These are phyloP conservation scores for Rotaria sp. DNA, from an alignment of 2,888 invertebrate species.

Conservation along the genomic window DNA sequence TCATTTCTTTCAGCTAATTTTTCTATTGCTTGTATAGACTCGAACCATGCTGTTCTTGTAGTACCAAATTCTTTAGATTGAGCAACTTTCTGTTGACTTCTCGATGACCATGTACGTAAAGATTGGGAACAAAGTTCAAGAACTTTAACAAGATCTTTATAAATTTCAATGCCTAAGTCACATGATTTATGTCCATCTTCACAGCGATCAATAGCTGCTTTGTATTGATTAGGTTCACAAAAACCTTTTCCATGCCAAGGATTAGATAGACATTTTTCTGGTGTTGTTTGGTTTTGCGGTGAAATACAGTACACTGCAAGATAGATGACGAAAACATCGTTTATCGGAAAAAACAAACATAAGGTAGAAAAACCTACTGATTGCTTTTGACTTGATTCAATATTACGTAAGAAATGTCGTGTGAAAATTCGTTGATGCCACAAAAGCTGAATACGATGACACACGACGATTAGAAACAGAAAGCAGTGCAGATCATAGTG, in stretches of 20 bases:
- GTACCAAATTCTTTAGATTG: neutral
- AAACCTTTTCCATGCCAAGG: constrained; percentile 98
- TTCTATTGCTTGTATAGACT: neutral
- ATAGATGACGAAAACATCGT: neutral
- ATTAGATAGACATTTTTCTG: constrained; percentile 38
- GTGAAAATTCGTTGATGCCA: neutral
- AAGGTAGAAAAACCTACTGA: neutral
- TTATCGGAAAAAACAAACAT: no score
- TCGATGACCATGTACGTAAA: neutral
- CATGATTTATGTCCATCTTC: neutral
- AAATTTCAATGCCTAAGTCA: neutral
- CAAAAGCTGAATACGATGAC: neutral
- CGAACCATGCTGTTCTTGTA: neutral
- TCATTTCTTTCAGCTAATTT: neutral
- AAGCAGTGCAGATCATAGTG: neutral
- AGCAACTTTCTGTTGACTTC: neutral
- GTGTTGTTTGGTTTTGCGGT: neutral
- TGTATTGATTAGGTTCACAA: constrained; percentile 65
- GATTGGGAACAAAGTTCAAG: no score
- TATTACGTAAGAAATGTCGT: neutral
- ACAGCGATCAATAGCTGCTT: neutral
- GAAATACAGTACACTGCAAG: neutral
- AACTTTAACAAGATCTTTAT: neutral
- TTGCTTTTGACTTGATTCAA: neutral
- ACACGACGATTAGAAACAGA: neutral